Evolutionary conservation across 1,140 invertebrate genomes (phyloP).

Genomic region (Drosophila insularis): DNA sequence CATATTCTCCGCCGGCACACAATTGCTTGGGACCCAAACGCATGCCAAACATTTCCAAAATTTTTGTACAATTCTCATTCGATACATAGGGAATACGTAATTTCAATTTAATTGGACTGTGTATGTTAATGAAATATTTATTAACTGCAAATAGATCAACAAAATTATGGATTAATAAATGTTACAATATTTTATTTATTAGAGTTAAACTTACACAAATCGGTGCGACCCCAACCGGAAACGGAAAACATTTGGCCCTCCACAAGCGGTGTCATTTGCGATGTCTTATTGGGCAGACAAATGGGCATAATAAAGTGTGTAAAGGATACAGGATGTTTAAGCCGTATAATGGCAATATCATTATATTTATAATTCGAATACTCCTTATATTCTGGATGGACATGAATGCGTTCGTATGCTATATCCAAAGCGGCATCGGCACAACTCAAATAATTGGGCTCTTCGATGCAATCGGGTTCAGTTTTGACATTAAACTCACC

Average conservation of each 20-base stretch:
- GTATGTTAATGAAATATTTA: constrained; percentile 77
- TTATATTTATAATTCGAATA: constrained; percentile 81
- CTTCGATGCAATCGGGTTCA: constrained; percentile 84
- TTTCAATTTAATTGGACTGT: constrained; percentile 80
- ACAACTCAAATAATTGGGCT: constrained; percentile 71
- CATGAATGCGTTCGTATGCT: constrained; percentile 71
- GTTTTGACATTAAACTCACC: constrained; percentile 86
- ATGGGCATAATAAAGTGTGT: constrained; percentile 89
- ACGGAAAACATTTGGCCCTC: constrained; percentile 85
- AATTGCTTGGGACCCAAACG: constrained; percentile 84
- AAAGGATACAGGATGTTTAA: constrained; percentile 89
- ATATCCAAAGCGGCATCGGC: constrained; percentile 81
- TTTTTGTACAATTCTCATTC: constrained; percentile 69
- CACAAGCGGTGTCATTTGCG: constrained; percentile 80
- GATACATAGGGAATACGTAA: constrained; percentile 72
- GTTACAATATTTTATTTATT: no score
- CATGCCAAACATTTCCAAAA: constrained; percentile 79
- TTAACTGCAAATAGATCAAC: constrained; percentile 55
- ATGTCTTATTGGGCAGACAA: constrained; percentile 86
- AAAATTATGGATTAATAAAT: background rate
- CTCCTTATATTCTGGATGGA: constrained; percentile 82
- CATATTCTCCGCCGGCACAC: constrained; percentile 86
- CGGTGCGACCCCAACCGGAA: constrained; percentile 92
- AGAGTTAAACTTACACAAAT: constrained; percentile 80
- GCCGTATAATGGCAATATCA: constrained; percentile 90